phyloP scores from a whole-genome alignment of 2,113 vertebrate species.

The Ovibos moschatus region DNA sequence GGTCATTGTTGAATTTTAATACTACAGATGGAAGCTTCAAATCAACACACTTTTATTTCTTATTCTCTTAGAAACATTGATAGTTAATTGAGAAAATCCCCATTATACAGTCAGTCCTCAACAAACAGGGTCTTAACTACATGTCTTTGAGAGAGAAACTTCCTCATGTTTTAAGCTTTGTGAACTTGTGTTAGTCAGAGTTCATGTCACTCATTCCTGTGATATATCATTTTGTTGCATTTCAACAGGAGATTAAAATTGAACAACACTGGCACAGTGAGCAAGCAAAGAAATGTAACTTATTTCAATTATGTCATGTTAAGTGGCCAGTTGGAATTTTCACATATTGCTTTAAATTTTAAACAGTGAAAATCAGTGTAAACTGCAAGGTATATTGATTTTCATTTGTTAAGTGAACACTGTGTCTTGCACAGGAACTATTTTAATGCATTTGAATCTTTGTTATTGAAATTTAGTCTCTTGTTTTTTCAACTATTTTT shows the following conservation, averaged over 20 bases:
- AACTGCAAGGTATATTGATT: background rate
- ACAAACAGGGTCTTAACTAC: background rate
- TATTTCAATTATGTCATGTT: background rate
- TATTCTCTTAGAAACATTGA: background rate
- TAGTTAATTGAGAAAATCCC: background rate
- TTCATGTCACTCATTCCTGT: background rate
- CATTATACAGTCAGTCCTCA: background rate
- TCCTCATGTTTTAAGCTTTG: background rate
- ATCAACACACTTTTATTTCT: background rate
- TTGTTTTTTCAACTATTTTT: background rate
- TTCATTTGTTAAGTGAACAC: background rate
- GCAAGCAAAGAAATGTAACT: background rate
- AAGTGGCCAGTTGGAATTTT: background rate
- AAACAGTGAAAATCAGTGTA: background rate
- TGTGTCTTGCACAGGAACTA: background rate
- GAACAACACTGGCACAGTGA: background rate
- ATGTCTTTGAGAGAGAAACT: background rate
- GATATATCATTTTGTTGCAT: background rate
- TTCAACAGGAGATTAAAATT: background rate
- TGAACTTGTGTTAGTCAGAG: background rate
- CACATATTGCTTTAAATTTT: background rate
- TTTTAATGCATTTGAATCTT: background rate
- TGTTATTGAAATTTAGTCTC: background rate
- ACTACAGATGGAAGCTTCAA: background rate
- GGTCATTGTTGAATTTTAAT: background rate